phyloP scores from a whole-genome alignment of 2,113 vertebrate species.

The Phainopepla nitens region DNA sequence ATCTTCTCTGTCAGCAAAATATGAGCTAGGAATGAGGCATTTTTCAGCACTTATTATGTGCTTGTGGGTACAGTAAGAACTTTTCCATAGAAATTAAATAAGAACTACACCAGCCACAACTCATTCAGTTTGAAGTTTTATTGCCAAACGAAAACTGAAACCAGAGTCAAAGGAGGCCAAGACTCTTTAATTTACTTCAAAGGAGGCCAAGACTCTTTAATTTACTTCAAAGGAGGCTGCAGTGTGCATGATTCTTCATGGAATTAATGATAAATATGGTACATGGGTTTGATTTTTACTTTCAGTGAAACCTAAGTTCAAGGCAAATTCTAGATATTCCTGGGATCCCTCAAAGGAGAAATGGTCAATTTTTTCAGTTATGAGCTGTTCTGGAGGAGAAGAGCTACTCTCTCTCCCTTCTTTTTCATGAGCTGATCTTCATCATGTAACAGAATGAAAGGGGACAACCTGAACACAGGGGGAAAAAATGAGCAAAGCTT shows the following conservation, averaged over 20 bases:
- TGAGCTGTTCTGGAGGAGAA: background rate
- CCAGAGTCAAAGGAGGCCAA: background rate
- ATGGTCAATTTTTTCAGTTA: background rate
- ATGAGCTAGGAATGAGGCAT: background rate
- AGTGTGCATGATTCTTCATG: background rate
- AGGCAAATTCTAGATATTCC: background rate
- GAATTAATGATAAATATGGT: background rate
- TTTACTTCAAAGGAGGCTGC: background rate
- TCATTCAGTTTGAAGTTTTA: background rate
- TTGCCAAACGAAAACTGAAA: background rate
- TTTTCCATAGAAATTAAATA: background rate
- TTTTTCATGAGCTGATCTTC: background rate
- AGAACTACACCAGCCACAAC: background rate
- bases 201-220: background rate
- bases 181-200: background rate
- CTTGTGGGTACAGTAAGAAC: background rate
- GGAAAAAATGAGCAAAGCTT: background rate
- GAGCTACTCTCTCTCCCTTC: background rate
- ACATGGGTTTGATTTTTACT: background rate
- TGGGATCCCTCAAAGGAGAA: background rate
- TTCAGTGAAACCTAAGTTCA: background rate
- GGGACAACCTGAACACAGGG: fast-evolving
- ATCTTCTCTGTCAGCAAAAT: background rate
- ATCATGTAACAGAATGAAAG: background rate
- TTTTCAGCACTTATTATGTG: background rate